These are phyloP conservation scores for Protaetia brevitarsis DNA, from an alignment of 1,140 invertebrate species.

Conservation along the genomic window DNA sequence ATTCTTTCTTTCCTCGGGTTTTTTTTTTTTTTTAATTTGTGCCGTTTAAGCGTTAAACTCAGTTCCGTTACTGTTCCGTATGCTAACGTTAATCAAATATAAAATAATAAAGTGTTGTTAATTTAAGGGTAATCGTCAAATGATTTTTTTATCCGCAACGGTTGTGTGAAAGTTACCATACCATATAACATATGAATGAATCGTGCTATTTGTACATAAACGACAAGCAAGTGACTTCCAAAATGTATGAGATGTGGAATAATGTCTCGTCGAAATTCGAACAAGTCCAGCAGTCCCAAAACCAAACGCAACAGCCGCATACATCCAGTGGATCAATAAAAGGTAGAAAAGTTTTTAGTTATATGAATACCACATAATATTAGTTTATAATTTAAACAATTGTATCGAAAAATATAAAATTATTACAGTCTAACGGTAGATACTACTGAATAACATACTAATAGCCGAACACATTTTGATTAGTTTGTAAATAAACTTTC, in stretches of 20 bases:
- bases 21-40: neutral
- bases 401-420: too few relatives aligned
- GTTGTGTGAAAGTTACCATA: constrained; percentile 9
- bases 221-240: constrained; percentile 45
- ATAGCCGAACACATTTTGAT: too few relatives aligned
- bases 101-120: too few relatives aligned
- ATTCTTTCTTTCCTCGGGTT: neutral
- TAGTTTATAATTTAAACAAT: too few relatives aligned
- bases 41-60: constrained; percentile 3
- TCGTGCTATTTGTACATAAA: constrained; percentile 16
- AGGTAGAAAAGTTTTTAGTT: constrained; percentile 57
- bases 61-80: neutral
- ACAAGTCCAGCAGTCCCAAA: constrained; percentile 62
- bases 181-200: constrained; percentile 18
- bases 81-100: too few relatives aligned
- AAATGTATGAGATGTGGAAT: constrained; percentile 87
- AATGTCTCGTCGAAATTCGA: constrained; percentile 78
- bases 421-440: too few relatives aligned
- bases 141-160: neutral
- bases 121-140: too few relatives aligned
- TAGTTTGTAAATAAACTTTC: neutral
- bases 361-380: too few relatives aligned
- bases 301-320: constrained; percentile 68
- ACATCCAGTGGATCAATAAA: constrained; percentile 80
- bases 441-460: too few relatives aligned